Base-by-base conservation (phyloP, 2,113 vertebrate genomes). In the Oophaga pumilio region DNA sequence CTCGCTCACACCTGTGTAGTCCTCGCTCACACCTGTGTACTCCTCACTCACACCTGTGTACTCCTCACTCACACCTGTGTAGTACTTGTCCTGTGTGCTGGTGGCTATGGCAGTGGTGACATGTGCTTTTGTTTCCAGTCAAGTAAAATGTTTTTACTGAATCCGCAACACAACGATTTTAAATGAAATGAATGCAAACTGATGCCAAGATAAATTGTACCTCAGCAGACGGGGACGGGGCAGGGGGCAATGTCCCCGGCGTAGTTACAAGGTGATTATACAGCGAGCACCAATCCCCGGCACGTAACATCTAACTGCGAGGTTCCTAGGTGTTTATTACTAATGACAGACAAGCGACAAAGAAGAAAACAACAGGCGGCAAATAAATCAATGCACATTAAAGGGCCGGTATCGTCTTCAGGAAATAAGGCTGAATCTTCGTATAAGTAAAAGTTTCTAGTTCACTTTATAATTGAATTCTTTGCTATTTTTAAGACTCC, bases 111-210 rank as follows among this genome's bases (percentile, higher is more conserved):
- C n/a, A n/a, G n/a, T n/a, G n/a, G n/a, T n/a, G n/a, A n/a, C n/a
- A n/a, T n/a, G n/a, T n/a, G 56, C 22, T 1, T 1, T 66, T 33
- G 9, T 28, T 71, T 15, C 68, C 26, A 15, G 68, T 33, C 15
- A 33, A 71, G 33, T 13, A 71, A 33, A 71, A 28, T 15, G 6
- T 7, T 64, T 64, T 64, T 12, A 49, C 18, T 64, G 64, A 59
- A 28, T 33, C 60, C 66, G 10, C 26, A 56, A 20, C 26, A 84
- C 12, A 50, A 71, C 8, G 17, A 84, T 66, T 52, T 56, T 84
- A 71, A 84, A 50, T 53, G 49, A 11, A 69, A 71, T 71, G 2
- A 69, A 84, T 84, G 50, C 82, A 84, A 71, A 82, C 66, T 66
- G 28, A 59, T 64, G 33, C 13, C 20, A 24, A 66, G 66, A 62